These are phyloP conservation scores for Loxodonta africana DNA, from an alignment of 2,113 vertebrate species.

Conservation along the genomic window DNA sequence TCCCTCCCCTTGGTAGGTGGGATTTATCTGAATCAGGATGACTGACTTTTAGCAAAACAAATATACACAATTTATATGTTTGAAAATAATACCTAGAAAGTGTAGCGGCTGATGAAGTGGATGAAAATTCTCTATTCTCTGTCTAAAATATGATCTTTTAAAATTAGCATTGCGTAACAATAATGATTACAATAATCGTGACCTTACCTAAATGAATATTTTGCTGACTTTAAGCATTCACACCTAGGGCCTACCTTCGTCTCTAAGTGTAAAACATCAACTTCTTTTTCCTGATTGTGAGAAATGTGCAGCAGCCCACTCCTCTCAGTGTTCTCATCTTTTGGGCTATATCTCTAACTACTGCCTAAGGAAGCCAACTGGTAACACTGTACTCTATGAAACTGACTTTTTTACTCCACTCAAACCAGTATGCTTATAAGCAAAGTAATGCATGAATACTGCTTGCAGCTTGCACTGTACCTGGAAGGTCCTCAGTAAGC, in stretches of 20 bases:
- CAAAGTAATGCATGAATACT: neutral
- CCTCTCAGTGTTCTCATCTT: neutral
- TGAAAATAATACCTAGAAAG: neutral
- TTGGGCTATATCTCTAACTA: neutral
- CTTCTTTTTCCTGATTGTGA: neutral
- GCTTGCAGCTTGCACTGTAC: neutral
- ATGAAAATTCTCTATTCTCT: neutral
- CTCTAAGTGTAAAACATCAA: neutral
- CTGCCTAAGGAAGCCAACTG: neutral
- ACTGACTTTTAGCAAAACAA: neutral
- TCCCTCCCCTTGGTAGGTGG: neutral
- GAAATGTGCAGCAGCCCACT: neutral
- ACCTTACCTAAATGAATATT: neutral
- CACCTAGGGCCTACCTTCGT: neutral
- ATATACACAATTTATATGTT: neutral
- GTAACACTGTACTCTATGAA: neutral
- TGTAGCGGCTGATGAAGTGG: neutral
- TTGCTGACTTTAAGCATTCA: neutral
- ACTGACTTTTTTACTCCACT: neutral
- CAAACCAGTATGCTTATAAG: neutral
- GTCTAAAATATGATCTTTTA: neutral
- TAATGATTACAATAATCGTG: neutral
- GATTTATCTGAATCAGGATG: neutral
- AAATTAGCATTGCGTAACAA: neutral
- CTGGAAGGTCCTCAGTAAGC: conserved; percentile 5